Conservation (phyloP, 2,888 invertebrate genomes). For the Drosophila diplacantha region DNA sequence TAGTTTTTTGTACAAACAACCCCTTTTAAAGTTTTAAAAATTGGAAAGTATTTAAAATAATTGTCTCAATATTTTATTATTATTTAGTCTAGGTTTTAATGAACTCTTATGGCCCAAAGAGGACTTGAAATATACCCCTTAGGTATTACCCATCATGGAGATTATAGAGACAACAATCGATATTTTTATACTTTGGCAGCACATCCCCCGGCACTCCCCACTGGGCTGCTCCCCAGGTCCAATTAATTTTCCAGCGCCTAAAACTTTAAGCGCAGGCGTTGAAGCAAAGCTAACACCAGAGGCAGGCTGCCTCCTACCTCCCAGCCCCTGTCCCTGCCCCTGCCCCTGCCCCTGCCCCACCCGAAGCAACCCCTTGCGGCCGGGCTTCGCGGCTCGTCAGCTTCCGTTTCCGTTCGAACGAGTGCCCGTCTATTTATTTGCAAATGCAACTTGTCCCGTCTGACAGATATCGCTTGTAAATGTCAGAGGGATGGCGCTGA, state of each 20-base stretch:
- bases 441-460: constrained; percentile 69
- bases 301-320: not conserved
- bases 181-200: not conserved
- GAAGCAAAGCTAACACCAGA: constrained; percentile 46
- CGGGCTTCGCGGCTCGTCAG: constrained; percentile 35
- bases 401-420: constrained; percentile 64
- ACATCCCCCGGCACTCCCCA: not conserved
- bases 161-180: not conserved
- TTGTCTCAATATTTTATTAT: too few relatives aligned
- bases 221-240: constrained; percentile 46
- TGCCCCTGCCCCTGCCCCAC: not conserved
- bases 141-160: not conserved
- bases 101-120: not conserved
- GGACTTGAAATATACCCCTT: not conserved
- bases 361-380: constrained; percentile 8
- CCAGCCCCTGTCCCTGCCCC: not conserved
- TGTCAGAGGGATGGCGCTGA: constrained; percentile 35
- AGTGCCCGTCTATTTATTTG: constrained; percentile 65
- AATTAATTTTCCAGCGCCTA: constrained; percentile 69
- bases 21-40: too few relatives aligned
- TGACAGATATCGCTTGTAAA: constrained; percentile 69
- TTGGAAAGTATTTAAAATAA: too few relatives aligned
- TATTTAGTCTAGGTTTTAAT: not conserved
- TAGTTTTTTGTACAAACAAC: too few relatives aligned
- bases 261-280: constrained; percentile 67